Conservation (phyloP, 1,140 invertebrate genomes). For the Meloidogyne chitwoodi region DNA sequence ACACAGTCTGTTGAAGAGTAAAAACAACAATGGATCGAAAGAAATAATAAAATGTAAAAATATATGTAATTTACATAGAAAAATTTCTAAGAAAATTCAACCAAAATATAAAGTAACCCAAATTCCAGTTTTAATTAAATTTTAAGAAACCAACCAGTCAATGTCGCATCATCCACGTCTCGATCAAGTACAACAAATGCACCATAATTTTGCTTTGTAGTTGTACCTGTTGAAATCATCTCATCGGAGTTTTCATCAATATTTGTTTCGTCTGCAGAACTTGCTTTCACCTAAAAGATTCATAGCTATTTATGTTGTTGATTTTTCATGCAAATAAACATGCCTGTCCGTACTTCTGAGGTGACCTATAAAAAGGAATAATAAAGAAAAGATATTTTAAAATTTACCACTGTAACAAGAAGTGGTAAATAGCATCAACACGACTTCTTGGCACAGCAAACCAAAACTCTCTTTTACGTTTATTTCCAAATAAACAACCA, state of each 20-base stretch:
- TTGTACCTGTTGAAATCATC: constrained; percentile 1
- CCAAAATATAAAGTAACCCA: no score
- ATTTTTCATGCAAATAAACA: no score
- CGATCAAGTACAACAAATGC: constrained; percentile 40
- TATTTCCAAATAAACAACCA: constrained; percentile 48
- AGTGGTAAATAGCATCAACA: constrained; percentile 59
- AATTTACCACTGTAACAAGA: constrained; percentile 50
- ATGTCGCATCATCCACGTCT: constrained; percentile 43
- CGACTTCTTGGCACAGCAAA: constrained; percentile 49
- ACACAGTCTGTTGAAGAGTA: neutral
- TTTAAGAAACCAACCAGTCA: constrained; percentile 32
- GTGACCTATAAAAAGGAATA: constrained; percentile 18
- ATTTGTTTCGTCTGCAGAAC: constrained; percentile 36
- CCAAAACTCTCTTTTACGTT: constrained; percentile 57
- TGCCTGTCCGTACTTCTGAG: constrained; percentile 59
- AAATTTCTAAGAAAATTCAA: no score
- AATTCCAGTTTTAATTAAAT: neutral
- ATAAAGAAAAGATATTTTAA: neutral
- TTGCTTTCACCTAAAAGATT: constrained; percentile 24
- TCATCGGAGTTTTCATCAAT: neutral
- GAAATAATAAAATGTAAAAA: neutral
- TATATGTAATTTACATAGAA: neutral
- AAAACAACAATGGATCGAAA: neutral
- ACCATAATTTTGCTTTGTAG: constrained; percentile 4
- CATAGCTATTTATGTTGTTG: no score